Evolutionary conservation across 2,113 vertebrate species (phyloP), one percentile per base, ranked within the genome.

Genomic region (Lanius ludovicianus): DNA sequence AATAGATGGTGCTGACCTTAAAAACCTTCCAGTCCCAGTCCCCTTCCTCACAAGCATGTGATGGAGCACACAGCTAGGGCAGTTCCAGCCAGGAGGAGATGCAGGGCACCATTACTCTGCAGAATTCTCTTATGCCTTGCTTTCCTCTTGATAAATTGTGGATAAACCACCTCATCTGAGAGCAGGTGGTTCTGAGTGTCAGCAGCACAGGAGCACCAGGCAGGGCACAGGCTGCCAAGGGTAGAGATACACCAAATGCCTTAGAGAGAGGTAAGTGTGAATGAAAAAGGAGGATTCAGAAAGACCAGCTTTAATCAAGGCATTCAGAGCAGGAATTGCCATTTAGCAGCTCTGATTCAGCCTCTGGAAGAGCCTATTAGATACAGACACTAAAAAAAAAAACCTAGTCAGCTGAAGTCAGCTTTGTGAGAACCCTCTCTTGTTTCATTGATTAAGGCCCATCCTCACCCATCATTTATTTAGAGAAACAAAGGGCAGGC

Each of bases 1-100:
- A 90, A 95, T 95, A 94, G 93, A 95, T 92, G 95, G 63, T 47
- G 63, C 64, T 96, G 96, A 97, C 95, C 97, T 97, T 97, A 96
- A 95, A 95, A 94, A 56, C 56, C 70, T 84, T 28, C 52, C 77
- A 53, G 67, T 19, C 47, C 23, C 55, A 37, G 49, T 83, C 55
- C 53, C 68, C 75, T 42, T 95, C 52, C 62, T 75, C 59, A 42
- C 39, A 37, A 71, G 39, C 60, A 20, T n/a, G 55, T 27, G 80
- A 83, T 42, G 84, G 68, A 89, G n/a, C 62, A 73, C 81, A 64
- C 53, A 46, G 86, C 39, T 21, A 42, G 25, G 49, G 44, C 64
- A 71, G 9, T 37, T 62, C 49, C 25, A 56, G 41, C 62, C 71
- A 63, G 63, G 39, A 71, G n/a, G 24, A 85, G 33, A 60, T 1